These are phyloP conservation scores for Hipparchia sbordonii DNA, from an alignment of 2,888 invertebrate species.

Conservation along the genomic window DNA sequence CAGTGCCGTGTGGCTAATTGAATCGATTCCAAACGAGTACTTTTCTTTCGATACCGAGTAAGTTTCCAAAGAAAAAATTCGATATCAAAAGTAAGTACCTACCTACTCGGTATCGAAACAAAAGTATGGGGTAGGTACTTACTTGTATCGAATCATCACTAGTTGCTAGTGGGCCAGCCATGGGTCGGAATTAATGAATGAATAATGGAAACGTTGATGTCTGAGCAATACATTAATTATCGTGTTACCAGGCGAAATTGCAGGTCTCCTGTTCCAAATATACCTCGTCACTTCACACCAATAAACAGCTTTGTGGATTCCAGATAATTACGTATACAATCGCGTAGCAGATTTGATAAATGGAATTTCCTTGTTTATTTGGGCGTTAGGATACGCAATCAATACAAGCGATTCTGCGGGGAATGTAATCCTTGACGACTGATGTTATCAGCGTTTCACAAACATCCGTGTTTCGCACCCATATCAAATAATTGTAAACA, in stretches of 20 bases:
- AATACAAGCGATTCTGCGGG: slow-evolving; percentile 2
- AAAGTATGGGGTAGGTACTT: too few species aligned
- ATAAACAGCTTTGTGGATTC: slow-evolving; percentile 17
- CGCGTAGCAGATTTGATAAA: slow-evolving; percentile 26
- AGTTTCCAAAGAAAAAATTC: too few species aligned
- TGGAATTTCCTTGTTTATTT: slow-evolving; percentile 29
- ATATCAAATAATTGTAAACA: too few species aligned
- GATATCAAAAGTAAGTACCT: too few species aligned
- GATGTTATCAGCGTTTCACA: neutral
- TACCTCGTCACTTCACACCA: neutral
- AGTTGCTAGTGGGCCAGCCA: neutral
- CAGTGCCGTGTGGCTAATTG: too few species aligned
- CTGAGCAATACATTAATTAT: too few species aligned
- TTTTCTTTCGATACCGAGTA: too few species aligned
- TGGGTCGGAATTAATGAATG: neutral
- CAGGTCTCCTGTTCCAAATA: neutral
- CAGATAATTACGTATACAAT: slow-evolving; percentile 8
- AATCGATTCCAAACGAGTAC: too few species aligned
- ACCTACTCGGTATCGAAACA: too few species aligned
- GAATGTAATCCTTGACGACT: neutral
- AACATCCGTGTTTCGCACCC: neutral
- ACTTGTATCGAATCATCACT: too few species aligned
- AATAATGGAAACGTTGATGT: neutral
- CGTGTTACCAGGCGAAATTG: neutral
- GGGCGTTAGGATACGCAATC: slow-evolving; percentile 23